These are phyloP conservation scores for Agraylea sexmaculata DNA, from an alignment of 1,140 invertebrate species.

Conservation along the genomic window DNA sequence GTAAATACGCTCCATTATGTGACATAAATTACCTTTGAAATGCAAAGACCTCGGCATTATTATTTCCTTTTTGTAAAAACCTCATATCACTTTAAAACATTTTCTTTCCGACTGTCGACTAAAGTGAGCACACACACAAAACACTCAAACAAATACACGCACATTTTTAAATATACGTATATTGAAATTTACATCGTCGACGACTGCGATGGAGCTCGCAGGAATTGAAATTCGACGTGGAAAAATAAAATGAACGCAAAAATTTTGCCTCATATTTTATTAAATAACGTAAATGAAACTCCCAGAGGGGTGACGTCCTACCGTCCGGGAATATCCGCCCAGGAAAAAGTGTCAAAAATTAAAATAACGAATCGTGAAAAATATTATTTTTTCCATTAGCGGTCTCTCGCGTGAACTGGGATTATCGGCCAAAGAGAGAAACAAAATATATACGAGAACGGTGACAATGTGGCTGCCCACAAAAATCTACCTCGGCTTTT, in stretches of 20 bases:
- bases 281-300: slow-evolving; percentile 23
- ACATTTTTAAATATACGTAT: slow-evolving; percentile 1
- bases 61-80: slow-evolving; percentile 19
- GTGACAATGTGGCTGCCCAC: no score
- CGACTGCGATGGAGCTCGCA: not conserved
- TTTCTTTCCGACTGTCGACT: slow-evolving; percentile 10
- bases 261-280: slow-evolving; percentile 23
- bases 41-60: slow-evolving; percentile 17
- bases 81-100: slow-evolving; percentile 20
- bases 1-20: slow-evolving; percentile 17
- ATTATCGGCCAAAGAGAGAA: no score
- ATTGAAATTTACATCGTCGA: not conserved
- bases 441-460: no score
- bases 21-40: slow-evolving; percentile 20
- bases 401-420: slow-evolving; percentile 15
- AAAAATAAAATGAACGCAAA: no score
- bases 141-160: no score
- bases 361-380: slow-evolving; percentile 23
- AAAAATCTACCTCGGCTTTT: no score
- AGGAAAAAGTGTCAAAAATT: slow-evolving; percentile 22
- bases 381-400: slow-evolving; percentile 18
- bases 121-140: no score
- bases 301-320: slow-evolving; percentile 16
- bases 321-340: slow-evolving; percentile 15
- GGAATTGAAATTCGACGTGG: not conserved